Evolutionary conservation across 2,888 invertebrate species (phyloP).

Genomic region (Frankliniella fusca): DNA sequence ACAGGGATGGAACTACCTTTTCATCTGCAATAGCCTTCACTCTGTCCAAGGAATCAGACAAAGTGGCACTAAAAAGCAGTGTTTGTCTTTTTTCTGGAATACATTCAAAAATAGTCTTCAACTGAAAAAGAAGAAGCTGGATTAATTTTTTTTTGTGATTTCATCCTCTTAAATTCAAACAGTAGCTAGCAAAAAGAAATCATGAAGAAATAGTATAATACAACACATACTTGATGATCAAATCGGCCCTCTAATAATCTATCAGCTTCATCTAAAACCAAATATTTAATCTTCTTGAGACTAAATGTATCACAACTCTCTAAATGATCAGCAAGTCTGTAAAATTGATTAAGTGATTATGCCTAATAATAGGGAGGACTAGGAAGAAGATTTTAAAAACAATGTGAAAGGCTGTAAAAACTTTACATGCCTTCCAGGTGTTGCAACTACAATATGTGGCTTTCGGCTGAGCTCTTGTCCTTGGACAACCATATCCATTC

Average conservation of each 20-base stretch:
- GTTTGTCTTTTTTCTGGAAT: conserved; percentile 79
- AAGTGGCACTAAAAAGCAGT: conserved; percentile 91
- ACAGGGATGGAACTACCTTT: conserved; percentile 51
- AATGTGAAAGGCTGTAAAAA: neutral
- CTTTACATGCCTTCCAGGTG: conserved; percentile 66
- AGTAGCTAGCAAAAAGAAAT: no score
- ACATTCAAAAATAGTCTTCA: conserved; percentile 71
- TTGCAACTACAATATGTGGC: conserved; percentile 94
- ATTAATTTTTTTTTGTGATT: conserved; percentile 24
- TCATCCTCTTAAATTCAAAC: neutral
- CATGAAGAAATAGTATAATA: no score
- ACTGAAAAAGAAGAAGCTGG: conserved; percentile 43
- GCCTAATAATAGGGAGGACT: neutral
- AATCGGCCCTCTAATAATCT: conserved; percentile 75
- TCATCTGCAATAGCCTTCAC: conserved; percentile 59
- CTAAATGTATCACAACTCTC: conserved; percentile 79
- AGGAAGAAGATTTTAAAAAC: conserved; percentile 11
- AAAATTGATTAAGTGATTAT: no score
- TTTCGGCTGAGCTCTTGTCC: conserved; percentile 73
- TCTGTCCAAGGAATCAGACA: conserved; percentile 75
- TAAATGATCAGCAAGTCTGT: conserved; percentile 71
- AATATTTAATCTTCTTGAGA: conserved; percentile 71
- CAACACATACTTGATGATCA: conserved; percentile 58
- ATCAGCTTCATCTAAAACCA: conserved; percentile 97
- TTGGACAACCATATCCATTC: conserved; percentile 87